A percentile compares a stretch with the other conserved stretches of the same genome.
Conservation (phyloP, 2,888 invertebrate species). For the Drosophila robusta region DNA sequence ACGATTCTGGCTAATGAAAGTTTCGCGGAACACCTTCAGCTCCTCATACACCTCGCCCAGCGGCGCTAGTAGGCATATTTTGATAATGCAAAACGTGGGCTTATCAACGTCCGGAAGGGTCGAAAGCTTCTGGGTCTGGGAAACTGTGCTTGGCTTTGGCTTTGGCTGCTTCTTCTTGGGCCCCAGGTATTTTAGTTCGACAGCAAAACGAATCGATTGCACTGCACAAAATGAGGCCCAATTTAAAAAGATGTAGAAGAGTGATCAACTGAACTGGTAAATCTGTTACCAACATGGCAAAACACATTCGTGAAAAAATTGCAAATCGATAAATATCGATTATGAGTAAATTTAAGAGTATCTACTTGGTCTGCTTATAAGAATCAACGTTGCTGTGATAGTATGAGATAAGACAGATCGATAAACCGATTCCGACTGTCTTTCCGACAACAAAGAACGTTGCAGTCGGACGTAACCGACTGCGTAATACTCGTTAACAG, state of each 20-base stretch:
- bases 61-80: slow-evolving; percentile 58
- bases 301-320: too few species aligned
- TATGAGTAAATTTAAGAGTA: too few species aligned
- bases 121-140: background rate
- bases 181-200: slow-evolving; percentile 54
- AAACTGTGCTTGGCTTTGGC: background rate
- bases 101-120: rapidly evolving
- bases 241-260: background rate
- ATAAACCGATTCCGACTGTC: too few species aligned
- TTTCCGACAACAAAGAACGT: too few species aligned
- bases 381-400: too few species aligned
- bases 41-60: slow-evolving; percentile 54
- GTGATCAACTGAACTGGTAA: background rate
- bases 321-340: too few species aligned
- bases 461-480: too few species aligned
- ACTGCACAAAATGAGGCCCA: slow-evolving; percentile 26
- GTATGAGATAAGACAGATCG: too few species aligned
- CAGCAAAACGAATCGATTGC: slow-evolving; percentile 60
- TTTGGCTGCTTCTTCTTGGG: slow-evolving; percentile 15
- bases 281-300: background rate
- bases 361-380: too few species aligned
- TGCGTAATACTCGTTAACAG: too few species aligned
- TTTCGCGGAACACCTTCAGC: slow-evolving; percentile 48
- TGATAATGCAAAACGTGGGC: slow-evolving; percentile 61
- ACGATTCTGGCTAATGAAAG: slow-evolving; percentile 56